These are phyloP conservation scores for Mesembrinibis cayennensis DNA, from an alignment of 2,113 vertebrate species.

Conservation along the genomic window DNA sequence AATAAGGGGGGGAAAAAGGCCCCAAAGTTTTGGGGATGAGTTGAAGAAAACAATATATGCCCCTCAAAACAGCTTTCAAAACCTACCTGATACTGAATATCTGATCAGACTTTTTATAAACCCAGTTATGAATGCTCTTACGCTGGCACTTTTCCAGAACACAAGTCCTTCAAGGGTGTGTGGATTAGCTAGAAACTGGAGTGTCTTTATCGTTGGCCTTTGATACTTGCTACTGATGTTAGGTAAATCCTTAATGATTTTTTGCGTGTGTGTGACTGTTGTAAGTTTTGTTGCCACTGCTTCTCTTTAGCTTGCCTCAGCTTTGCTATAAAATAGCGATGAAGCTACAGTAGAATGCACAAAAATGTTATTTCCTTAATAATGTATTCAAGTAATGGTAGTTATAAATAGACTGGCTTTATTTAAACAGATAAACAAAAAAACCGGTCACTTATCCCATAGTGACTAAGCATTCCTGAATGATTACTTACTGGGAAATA, in stretches of 20 bases:
- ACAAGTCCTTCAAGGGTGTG: background rate
- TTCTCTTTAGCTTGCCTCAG: background rate
- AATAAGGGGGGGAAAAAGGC: accelerated
- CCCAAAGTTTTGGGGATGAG: background rate
- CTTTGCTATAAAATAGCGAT: background rate
- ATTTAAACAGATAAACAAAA: background rate
- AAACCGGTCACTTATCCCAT: background rate
- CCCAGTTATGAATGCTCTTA: background rate
- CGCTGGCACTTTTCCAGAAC: background rate
- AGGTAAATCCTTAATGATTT: background rate
- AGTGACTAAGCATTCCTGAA: background rate
- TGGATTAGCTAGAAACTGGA: background rate
- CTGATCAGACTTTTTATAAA: background rate
- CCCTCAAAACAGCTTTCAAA: background rate
- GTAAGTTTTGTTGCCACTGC: background rate
- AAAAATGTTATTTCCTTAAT: background rate
- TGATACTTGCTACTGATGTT: background rate
- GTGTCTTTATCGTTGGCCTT: background rate
- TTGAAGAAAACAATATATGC: no score
- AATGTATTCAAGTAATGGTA: background rate
- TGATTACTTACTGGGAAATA: background rate
- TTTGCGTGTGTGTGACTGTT: background rate
- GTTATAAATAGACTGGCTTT: background rate
- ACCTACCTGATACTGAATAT: background rate
- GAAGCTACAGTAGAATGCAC: background rate